Conservation (phyloP, 2,113 vertebrate genomes). For the Neogale vison region DNA sequence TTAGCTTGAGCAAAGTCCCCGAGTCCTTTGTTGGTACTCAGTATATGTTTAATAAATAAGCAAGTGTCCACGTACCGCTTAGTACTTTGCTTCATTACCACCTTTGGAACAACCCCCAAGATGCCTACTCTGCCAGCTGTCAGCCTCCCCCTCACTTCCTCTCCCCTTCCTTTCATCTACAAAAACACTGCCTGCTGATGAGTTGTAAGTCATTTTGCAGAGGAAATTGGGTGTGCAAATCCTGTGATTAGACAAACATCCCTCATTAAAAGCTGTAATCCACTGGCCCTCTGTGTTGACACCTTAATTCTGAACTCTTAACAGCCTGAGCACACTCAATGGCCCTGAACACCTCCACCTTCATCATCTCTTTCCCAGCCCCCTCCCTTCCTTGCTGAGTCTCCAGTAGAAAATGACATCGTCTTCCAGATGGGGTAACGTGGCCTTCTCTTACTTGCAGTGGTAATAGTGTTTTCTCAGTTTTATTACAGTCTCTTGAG, state of each 20-base stretch:
- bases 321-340: conserved; percentile 1
- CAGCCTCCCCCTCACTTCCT: not conserved
- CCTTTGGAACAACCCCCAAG: conserved; percentile 52
- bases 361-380: conserved; percentile 56
- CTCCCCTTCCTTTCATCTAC: conserved; percentile 66
- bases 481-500: conserved; percentile 87
- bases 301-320: conserved; percentile 38
- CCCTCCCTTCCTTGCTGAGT: too few relatives aligned
- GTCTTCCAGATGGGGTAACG: too few relatives aligned
- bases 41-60: conserved; percentile 46
- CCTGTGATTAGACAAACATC: conserved; percentile 67
- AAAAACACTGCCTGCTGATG: conserved; percentile 58
- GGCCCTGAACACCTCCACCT: conserved; percentile 37
- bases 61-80: not conserved
- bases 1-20: not conserved
- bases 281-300: not conserved
- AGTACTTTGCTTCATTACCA: conserved; percentile 32
- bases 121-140: conserved; percentile 29
- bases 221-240: conserved; percentile 70
- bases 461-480: conserved; percentile 86
- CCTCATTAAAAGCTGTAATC: conserved; percentile 65
- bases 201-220: conserved; percentile 68
- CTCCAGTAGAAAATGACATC: too few relatives aligned
- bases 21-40: not conserved
- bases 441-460: not conserved